Base-by-base conservation (phyloP, 2,888 invertebrate species). In the Caenorhabditis sp. region DNA sequence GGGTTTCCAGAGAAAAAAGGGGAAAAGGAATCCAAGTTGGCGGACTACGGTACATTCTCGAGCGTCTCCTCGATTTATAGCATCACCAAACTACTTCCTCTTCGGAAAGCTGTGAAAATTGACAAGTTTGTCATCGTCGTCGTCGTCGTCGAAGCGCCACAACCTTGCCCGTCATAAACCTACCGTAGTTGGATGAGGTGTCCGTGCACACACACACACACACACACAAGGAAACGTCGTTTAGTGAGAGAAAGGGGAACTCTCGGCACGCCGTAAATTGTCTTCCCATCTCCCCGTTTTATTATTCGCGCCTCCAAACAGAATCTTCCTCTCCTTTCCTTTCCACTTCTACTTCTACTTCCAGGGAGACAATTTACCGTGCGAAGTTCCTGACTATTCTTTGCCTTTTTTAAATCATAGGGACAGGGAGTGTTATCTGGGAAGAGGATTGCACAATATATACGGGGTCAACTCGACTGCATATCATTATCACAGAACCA, bases 101-200 rank as follows among this genome's bases (percentile, higher is more conserved):
- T 50, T 37, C 46, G 17, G 45, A 59, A 53, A 59, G 70, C 70
- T 37, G 70, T 53, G 70, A 70, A 45, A 59, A 53, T 59, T 70
- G 70, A 59, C 70, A 70, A 70, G 70, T 59, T 70, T 61, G 70
- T 59, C 59, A 70, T 45, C 43, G 50, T 50, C 66, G 41, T 65
- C 53, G 22, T 43, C 24, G n/a, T n/a, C n/a, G n/a, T 35, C 35
- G 35, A 35, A n/a, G n/a, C n/a, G 11, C 46, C n/a, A n/a, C 39
- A 35, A 32, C 37, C 37, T 37, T 37, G 59, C 24, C 39, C 48
- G 37, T 59, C 70, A 76, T 76, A 76, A 76, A 76, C 53, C 22
- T 76, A 76, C 76, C 76, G 76, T 76, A 76, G 70, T 71, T 9
- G 53, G 63, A 59, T 58, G 70, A 71, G 63, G 63, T 76, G 70